phyloP scores from a whole-genome alignment of 92 coral and sea anemone genomes.

The Siderastrea siderea region DNA sequence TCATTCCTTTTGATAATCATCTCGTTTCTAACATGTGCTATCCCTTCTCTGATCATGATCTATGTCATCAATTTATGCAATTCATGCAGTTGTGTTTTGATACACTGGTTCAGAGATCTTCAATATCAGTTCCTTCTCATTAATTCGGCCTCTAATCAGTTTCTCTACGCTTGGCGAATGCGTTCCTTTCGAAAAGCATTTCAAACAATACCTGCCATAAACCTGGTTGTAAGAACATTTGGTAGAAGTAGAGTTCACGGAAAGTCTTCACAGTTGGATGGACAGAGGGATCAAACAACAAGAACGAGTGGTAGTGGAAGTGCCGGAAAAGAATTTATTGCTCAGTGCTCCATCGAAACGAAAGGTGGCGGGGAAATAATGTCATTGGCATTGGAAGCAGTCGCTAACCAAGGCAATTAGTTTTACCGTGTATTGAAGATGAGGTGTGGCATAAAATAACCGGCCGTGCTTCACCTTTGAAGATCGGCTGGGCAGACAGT shows the following conservation, averaged over 20 bases:
- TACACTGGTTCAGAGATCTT: slow-evolving; percentile 87
- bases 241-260: background rate
- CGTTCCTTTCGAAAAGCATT: slow-evolving; percentile 79
- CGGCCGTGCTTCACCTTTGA: no score
- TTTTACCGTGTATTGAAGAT: no score
- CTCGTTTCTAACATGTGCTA: slow-evolving; percentile 68
- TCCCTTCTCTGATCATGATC: slow-evolving; percentile 75
- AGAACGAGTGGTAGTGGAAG: background rate
- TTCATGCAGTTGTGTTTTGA: slow-evolving; percentile 76
- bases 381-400: background rate
- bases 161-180: slow-evolving; percentile 89
- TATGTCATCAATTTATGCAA: slow-evolving; percentile 84
- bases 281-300: background rate
- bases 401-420: no score
- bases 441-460: no score
- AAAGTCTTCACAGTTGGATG: background rate
- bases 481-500: no score
- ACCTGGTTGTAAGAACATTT: background rate
- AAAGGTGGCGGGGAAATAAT: background rate
- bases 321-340: background rate
- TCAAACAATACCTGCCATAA: slow-evolving; percentile 17
- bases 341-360: no score
- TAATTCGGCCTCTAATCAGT: slow-evolving; percentile 85
- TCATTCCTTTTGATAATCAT: slow-evolving; percentile 75
- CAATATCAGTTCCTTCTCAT: slow-evolving; percentile 72